phyloP scores from a whole-genome alignment of 2,113 vertebrate genomes.

The Polypterus senegalus region DNA sequence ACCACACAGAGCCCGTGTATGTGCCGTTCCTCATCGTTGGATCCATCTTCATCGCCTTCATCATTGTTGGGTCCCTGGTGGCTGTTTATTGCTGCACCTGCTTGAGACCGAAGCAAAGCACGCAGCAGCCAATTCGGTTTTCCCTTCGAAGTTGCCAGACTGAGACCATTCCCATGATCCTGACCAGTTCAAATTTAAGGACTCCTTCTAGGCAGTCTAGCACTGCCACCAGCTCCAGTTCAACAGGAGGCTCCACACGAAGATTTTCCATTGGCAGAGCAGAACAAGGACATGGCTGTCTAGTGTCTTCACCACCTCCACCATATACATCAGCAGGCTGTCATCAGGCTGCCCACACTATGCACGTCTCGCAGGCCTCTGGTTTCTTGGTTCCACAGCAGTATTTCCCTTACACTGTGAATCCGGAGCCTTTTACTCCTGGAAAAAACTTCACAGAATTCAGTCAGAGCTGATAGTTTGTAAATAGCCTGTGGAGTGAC shows the following conservation, averaged over 20 bases:
- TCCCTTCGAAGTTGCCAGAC: slow-evolving; percentile 83
- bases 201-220: slow-evolving; percentile 84
- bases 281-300: slow-evolving; percentile 49
- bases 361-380: slow-evolving; percentile 50
- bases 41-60: slow-evolving; percentile 89
- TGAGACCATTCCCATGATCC: slow-evolving; percentile 94
- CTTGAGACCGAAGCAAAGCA: slow-evolving; percentile 80
- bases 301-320: slow-evolving; percentile 58
- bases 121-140: slow-evolving; percentile 78
- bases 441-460: slow-evolving; percentile 77
- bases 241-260: slow-evolving; percentile 60
- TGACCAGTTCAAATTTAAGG: slow-evolving; percentile 64
- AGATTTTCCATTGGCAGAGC: slow-evolving; percentile 71
- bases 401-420: slow-evolving; percentile 72
- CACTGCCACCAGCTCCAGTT: slow-evolving; percentile 81
- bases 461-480: slow-evolving; percentile 60
- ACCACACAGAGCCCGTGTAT: slow-evolving; percentile 74
- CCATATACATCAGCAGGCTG: slow-evolving; percentile 62
- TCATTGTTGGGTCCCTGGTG: slow-evolving; percentile 82
- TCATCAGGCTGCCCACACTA: slow-evolving; percentile 37
- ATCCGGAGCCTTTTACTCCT: slow-evolving; percentile 60
- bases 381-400: slow-evolving; percentile 74
- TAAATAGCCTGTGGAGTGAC: too few species aligned
- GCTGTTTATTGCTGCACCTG: slow-evolving; percentile 94
- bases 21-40: slow-evolving; percentile 93